Conservation (phyloP, 1,140 invertebrate species). For the Brachionus paranguensis region DNA sequence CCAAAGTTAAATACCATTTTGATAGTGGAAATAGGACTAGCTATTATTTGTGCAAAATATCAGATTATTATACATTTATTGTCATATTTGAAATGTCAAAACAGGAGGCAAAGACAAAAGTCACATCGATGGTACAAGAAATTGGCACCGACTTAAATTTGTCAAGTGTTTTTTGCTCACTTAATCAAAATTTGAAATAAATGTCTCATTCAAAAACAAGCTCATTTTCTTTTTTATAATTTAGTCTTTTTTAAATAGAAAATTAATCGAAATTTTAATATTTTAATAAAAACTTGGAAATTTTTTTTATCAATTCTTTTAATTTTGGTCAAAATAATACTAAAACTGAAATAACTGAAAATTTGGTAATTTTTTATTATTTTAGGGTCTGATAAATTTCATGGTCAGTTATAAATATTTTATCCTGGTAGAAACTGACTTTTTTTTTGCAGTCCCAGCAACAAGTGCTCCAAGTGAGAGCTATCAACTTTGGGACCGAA, state of each 20-base stretch:
- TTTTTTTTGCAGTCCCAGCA: too few species aligned
- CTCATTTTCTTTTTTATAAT: background rate
- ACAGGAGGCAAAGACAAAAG: background rate
- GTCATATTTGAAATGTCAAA: background rate
- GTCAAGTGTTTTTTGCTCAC: background rate
- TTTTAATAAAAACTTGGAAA: too few species aligned
- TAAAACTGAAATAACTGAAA: too few species aligned
- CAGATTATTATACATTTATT: constrained; percentile 21
- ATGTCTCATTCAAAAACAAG: background rate
- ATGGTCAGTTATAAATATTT: too few species aligned
- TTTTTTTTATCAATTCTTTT: too few species aligned
- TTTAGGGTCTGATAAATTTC: too few species aligned
- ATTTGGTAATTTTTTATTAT: too few species aligned
- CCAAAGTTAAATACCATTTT: constrained; percentile 7
- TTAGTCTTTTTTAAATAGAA: background rate
- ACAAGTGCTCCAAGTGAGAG: too few species aligned
- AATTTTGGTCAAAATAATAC: too few species aligned
- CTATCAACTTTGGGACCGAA: too few species aligned
- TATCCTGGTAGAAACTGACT: too few species aligned
- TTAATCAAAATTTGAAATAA: constrained; percentile 35
- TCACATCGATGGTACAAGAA: background rate
- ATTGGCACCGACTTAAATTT: constrained; percentile 17
- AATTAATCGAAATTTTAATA: background rate
- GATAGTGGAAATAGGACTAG: background rate
- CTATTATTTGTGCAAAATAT: constrained; percentile 30